Evolutionary conservation across 2,888 invertebrate species (phyloP).

Genomic region (Marasmarcha lunaedactyla): DNA sequence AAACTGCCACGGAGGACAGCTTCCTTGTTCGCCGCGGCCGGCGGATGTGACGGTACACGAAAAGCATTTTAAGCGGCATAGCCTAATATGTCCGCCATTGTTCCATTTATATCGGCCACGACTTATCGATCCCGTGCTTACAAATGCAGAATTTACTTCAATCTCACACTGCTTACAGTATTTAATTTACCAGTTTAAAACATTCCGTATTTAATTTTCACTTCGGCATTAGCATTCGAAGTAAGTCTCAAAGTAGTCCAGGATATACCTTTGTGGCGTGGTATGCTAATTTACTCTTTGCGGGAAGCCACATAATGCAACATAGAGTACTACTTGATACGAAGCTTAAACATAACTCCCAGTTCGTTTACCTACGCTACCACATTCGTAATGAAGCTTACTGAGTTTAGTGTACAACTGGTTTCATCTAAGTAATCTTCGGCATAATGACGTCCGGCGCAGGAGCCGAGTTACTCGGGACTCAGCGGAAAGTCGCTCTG

Average conservation of each 20-base stretch:
- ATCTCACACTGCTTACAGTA: not conserved
- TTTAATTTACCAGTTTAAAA: too few species aligned
- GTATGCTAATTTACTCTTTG: slow-evolving; percentile 25
- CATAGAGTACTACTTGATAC: slow-evolving; percentile 34
- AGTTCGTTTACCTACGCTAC: slow-evolving; percentile 23
- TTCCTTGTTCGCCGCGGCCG: too few species aligned
- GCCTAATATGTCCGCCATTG: slow-evolving; percentile 47
- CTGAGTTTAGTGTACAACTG: not conserved
- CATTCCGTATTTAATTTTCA: too few species aligned
- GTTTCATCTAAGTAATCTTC: slow-evolving; percentile 3
- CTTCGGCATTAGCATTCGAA: too few species aligned
- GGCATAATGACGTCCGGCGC: slow-evolving; percentile 1
- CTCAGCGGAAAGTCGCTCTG: not conserved
- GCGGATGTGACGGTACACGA: slow-evolving; percentile 59
- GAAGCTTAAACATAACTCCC: slow-evolving; percentile 43
- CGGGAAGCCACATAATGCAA: slow-evolving; percentile 56
- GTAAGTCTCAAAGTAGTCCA: not conserved
- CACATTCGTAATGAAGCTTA: slow-evolving; percentile 7
- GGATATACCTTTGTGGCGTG: slow-evolving; percentile 16
- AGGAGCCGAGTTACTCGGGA: too few species aligned
- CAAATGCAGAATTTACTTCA: slow-evolving; percentile 6
- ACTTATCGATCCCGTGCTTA: slow-evolving; percentile 35
- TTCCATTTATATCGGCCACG: slow-evolving; percentile 50
- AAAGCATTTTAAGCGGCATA: slow-evolving; percentile 65
- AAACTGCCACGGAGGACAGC: slow-evolving; percentile 43